Percentiles rank a stretch among this genome's conserved stretches.
These are phyloP conservation scores for Tuberolachnus salignus DNA, from an alignment of 2,888 invertebrate genomes.

Conservation along the genomic window DNA sequence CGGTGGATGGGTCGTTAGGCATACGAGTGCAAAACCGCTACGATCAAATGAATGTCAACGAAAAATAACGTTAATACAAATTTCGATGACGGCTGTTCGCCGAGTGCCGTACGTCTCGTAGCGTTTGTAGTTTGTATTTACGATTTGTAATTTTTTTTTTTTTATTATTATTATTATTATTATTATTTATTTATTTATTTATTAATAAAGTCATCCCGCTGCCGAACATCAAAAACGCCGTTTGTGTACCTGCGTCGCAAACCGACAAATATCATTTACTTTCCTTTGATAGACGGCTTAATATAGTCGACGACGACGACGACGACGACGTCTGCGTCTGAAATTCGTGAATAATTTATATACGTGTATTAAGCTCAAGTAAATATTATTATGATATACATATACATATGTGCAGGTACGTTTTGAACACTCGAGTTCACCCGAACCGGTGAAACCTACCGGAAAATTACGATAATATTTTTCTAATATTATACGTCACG, in stretches of 20 bases:
- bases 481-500: background rate
- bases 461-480: constrained; percentile 29
- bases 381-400: background rate
- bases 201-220: constrained; percentile 4
- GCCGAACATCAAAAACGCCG: background rate
- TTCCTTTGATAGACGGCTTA: constrained; percentile 8
- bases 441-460: constrained; percentile 4
- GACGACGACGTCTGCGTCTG: background rate
- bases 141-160: background rate
- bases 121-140: too few species aligned
- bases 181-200: too few species aligned
- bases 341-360: constrained; percentile 36
- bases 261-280: constrained; percentile 25
- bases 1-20: too few species aligned
- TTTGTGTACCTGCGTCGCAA: background rate
- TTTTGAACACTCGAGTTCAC: background rate
- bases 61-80: constrained; percentile 21
- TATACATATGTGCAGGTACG: background rate
- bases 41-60: background rate
- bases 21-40: background rate
- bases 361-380: constrained; percentile 12
- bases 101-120: background rate
- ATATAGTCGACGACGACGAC: background rate
- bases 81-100: background rate
- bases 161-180: too few species aligned